Base-by-base conservation (phyloP, 92 coral and sea anemone species). In the Siderastrea radians region DNA sequence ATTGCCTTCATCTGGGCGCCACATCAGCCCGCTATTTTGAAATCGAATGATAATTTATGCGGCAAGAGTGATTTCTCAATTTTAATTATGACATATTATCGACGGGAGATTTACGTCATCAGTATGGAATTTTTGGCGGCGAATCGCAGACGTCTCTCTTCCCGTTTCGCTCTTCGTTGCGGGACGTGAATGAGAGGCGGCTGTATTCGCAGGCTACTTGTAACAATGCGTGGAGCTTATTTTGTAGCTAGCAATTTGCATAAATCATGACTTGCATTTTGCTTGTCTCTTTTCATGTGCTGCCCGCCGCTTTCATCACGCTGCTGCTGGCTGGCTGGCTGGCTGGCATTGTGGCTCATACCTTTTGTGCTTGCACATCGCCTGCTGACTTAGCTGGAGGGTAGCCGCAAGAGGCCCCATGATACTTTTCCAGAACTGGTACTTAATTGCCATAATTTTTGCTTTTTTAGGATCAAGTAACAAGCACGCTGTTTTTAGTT, bases 381-480 rank as follows among this genome's bases (percentile, higher is more conserved):
- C 86, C 90, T 77, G 78, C 90, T 77, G 89, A 72, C 91, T 92
- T 90, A 95, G 98, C 90, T 93, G 98, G 94, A 93, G 90, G 91
- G 92, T 79, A 75, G 91, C 93, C 98, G 98, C 98, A 95, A 95
- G 98, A 95, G 98, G 88, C 91, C 92, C 88, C 94, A 94, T 94
- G 98, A 95, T 74, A 81, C 95, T 68, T 86, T 94, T 50, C 87
- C 95, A 84, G 98, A 95, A 93, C 98, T 93, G 98, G 98, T 95
- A 95, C 91, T 90, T 85, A 83, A 65, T 78, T 70, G 90, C 83
- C 57, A 81, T 26, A 26, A 26, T 26, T 26, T 89, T 84, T 73
- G 87, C 87, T 84, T 61, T 84, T 74, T 19, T 73, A 50, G 57
- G 73, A 63, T 49, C 72, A 62, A 60, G 53, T 44, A 84, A 38